Base-by-base conservation (phyloP, 2,888 invertebrate genomes). In the Eristalis tenax region DNA sequence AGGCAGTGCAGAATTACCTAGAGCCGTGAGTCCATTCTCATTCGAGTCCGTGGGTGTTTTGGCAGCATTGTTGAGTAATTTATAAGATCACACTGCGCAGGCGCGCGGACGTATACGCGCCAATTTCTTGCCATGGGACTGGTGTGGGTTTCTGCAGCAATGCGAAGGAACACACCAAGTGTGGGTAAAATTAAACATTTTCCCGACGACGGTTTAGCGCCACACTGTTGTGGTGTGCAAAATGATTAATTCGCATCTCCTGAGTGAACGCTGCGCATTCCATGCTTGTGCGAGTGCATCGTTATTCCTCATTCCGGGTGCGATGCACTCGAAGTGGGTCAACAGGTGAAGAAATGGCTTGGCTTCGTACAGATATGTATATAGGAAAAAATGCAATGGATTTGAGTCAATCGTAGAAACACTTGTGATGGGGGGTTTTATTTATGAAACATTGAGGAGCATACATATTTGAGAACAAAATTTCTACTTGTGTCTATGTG, bases 241-340 rank as follows among this genome's bases (percentile, higher is more conserved):
- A 82, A 86, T 86, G 78, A 87, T 80, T 79, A 80, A 83, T 71
- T 87, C 83, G 83, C 66, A 80, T 79, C 73, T 73, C 38, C 15
- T 40, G 82, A 82, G 66, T 82, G 70, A 82, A 76, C n/a, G 71
- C 57, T 79, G 80, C 71, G 74, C 74, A 73, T 81, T 76, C 75
- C 50, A 57, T 64, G 35, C 23, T 57, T 63, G 38, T 26, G 57
- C 71, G 61, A 71, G n/a, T 63, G 73, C 6, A 32, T 69, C 63
- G 63, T 38, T 59, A 35, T 32, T 50, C 22, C 43, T 15, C 38
- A 76, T 80, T 80, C 83, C 73, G 71, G 83, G 87, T 80, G 80
- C 69, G 80, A 80, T 80, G 83, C 76, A 73, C 87, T 80, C 59
- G 32, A 83, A 87, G 71, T 87, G 50, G 87, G 87, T 87, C 87